Evolutionary conservation across 1,140 invertebrate species (phyloP).

Genomic region (Conopomorpha cramerella): DNA sequence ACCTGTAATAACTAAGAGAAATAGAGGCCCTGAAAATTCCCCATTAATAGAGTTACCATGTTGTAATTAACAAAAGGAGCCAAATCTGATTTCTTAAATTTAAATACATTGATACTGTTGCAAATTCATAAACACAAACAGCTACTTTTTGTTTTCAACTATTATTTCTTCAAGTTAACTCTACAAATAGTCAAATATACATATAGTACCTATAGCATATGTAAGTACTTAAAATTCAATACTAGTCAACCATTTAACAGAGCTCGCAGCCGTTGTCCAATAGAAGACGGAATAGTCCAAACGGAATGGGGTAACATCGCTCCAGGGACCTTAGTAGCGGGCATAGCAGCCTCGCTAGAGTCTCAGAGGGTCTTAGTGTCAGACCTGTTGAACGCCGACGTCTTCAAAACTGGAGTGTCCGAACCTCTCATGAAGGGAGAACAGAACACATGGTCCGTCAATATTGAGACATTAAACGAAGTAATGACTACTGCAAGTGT

Average conservation of each 20-base stretch:
- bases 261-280: conserved; percentile 58
- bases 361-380: conserved; percentile 51
- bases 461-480: conserved; percentile 16
- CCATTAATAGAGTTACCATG: too few relatives aligned
- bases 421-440: conserved; percentile 24
- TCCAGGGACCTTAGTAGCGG: conserved; percentile 61
- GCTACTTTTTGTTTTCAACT: too few relatives aligned
- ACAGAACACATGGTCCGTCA: conserved; percentile 34
- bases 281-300: conserved; percentile 64
- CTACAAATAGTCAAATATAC: too few relatives aligned
- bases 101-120: too few relatives aligned
- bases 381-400: conserved; percentile 32
- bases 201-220: too few relatives aligned
- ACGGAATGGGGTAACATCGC: conserved; percentile 63
- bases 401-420: conserved; percentile 34
- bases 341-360: conserved; percentile 63
- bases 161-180: too few relatives aligned
- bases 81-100: too few relatives aligned
- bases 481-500: conserved; percentile 7
- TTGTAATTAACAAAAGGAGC: too few relatives aligned
- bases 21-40: too few relatives aligned
- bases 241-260: conserved; percentile 13
- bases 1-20: too few relatives aligned
- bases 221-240: too few relatives aligned
- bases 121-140: too few relatives aligned